Conservation (phyloP, 2,113 vertebrate species). For the Rhinoptilus africanus region DNA sequence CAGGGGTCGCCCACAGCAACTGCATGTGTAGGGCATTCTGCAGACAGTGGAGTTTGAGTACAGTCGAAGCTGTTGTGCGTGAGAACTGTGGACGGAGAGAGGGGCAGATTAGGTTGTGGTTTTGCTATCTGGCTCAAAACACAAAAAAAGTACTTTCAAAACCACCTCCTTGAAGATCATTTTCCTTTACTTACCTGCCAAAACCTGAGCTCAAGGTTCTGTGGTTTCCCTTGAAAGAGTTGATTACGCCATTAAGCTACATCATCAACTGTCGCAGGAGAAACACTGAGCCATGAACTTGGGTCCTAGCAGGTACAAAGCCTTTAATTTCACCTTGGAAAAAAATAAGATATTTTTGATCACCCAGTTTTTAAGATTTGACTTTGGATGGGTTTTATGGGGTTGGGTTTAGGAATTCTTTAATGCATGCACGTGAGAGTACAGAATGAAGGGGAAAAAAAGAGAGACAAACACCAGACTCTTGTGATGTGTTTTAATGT, state of each 20-base stretch:
- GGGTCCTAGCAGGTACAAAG: background rate
- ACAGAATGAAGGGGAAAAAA: background rate
- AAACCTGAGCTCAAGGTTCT: constrained; percentile 3
- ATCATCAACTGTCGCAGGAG: constrained; percentile 3
- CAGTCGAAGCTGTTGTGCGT: background rate
- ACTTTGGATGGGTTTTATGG: background rate
- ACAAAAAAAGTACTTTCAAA: background rate
- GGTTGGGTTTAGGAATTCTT: background rate
- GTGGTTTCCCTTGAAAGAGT: background rate
- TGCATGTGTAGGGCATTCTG: accelerated
- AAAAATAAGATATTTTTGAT: background rate
- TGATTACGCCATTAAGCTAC: background rate
- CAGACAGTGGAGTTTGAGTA: background rate
- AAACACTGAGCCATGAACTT: constrained; percentile 36
- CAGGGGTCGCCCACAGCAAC: accelerated
- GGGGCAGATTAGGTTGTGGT: background rate
- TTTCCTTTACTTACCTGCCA: background rate
- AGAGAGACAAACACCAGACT: background rate
- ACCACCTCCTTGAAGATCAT: background rate
- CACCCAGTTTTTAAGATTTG: background rate
- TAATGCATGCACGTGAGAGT: background rate
- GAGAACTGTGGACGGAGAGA: background rate
- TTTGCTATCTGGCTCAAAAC: background rate
- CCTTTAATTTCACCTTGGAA: background rate
- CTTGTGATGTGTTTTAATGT: background rate